phyloP scores from a whole-genome alignment of 1,140 invertebrate species.

The Bacillus rossius region DNA sequence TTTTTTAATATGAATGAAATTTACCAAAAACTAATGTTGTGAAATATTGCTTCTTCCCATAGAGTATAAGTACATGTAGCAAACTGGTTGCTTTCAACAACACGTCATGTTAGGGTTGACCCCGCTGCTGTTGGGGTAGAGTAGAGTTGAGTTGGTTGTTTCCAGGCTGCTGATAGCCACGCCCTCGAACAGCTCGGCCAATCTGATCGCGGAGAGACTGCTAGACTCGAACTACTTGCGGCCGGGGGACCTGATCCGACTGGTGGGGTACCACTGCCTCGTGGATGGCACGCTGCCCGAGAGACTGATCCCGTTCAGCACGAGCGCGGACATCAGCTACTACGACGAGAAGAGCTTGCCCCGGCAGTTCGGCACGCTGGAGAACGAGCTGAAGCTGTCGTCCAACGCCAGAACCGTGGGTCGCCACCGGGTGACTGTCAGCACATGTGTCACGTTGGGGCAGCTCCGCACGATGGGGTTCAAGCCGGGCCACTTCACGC shows the following conservation, averaged over 20 bases:
- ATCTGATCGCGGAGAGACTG: conserved; percentile 66
- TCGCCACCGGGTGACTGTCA: conserved; percentile 70
- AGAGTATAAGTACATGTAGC: no score
- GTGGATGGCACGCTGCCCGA: conserved; percentile 52
- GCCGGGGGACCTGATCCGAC: conserved; percentile 60
- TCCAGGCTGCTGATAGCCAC: conserved; percentile 70
- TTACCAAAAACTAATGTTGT: no score
- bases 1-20: no score
- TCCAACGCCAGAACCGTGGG: conserved; percentile 44
- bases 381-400: not conserved
- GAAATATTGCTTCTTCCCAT: no score
- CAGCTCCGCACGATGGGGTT: conserved; percentile 59
- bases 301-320: conserved; percentile 62
- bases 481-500: conserved; percentile 72
- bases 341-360: not conserved
- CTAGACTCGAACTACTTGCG: conserved; percentile 49
- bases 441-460: conserved; percentile 73
- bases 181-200: conserved; percentile 84
- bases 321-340: conserved; percentile 47
- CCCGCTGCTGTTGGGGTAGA: no score
- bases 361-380: not conserved
- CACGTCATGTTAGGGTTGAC: no score
- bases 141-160: not conserved
- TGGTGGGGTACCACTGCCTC: conserved; percentile 59
- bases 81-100: no score